phyloP scores from a whole-genome alignment of 2,797 vertebrate genomes.

The Pseudocheirus occidentalis region DNA sequence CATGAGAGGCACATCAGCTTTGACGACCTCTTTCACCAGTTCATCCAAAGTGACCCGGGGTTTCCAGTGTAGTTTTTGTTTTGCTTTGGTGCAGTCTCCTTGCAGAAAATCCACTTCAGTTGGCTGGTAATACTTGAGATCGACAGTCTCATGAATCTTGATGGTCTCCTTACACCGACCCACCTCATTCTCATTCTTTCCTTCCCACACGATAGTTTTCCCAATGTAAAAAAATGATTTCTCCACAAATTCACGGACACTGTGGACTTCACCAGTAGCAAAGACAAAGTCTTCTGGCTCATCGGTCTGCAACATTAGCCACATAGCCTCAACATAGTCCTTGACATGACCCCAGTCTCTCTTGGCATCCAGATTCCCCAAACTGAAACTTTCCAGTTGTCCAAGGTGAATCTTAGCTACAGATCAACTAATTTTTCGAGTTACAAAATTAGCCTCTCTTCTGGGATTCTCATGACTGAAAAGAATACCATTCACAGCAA shows the following conservation, averaged over 20 bases:
- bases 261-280: slow-evolving; percentile 98
- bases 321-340: no score
- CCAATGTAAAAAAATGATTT: slow-evolving; percentile 93
- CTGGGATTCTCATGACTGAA: slow-evolving; percentile 99
- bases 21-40: slow-evolving; percentile 97
- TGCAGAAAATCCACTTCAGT: slow-evolving; percentile 99
- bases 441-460: no score
- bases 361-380: no score
- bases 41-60: slow-evolving; percentile 94
- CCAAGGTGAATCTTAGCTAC: no score
- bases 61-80: slow-evolving; percentile 92
- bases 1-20: slow-evolving; percentile 94
- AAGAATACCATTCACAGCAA: slow-evolving; percentile 98
- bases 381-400: no score
- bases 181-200: no score
- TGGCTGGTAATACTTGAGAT: no score
- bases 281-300: slow-evolving; percentile 97
- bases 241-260: slow-evolving; percentile 98
- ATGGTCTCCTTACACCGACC: no score
- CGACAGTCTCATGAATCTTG: no score
- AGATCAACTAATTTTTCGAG: no score
- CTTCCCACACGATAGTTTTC: slow-evolving; percentile 98
- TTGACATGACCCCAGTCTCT: no score
- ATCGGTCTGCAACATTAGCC: slow-evolving; percentile 95
- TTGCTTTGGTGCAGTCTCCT: slow-evolving; percentile 94